phyloP scores from a whole-genome alignment of 1,140 invertebrate genomes.

The Drosophila sulfurigaster region DNA sequence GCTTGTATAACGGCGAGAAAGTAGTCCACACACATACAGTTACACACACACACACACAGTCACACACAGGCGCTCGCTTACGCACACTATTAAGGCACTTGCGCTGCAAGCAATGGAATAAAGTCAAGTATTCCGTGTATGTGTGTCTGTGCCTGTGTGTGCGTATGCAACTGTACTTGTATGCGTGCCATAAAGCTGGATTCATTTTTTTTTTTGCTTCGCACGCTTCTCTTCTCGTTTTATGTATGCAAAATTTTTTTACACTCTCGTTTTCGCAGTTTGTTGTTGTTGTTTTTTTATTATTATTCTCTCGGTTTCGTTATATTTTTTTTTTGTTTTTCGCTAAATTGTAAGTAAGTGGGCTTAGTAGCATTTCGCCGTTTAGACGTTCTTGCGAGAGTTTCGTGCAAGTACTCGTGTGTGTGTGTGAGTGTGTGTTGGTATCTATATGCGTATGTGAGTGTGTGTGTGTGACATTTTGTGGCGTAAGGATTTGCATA shows the following conservation, averaged over 20 bases:
- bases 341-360: slow-evolving; percentile 83
- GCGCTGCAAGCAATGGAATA: slow-evolving; percentile 67
- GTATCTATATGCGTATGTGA: not conserved
- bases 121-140: slow-evolving; percentile 73
- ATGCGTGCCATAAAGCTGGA: slow-evolving; percentile 80
- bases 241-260: slow-evolving; percentile 79
- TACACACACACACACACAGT: slow-evolving; percentile 30
- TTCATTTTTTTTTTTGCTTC: slow-evolving; percentile 65
- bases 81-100: slow-evolving; percentile 77
- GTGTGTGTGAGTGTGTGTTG: slow-evolving; percentile 16
- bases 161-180: slow-evolving; percentile 38
- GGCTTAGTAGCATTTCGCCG: slow-evolving; percentile 80
- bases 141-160: slow-evolving; percentile 31
- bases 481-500: slow-evolving; percentile 71
- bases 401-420: slow-evolving; percentile 5
- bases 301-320: slow-evolving; percentile 49
- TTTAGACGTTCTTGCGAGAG: slow-evolving; percentile 55
- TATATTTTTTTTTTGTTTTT: slow-evolving; percentile 55
- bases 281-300: slow-evolving; percentile 46
- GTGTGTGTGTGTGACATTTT: slow-evolving; percentile 55
- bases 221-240: slow-evolving; percentile 59
- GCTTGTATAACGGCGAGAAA: slow-evolving; percentile 67
- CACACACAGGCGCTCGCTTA: slow-evolving; percentile 38
- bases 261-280: slow-evolving; percentile 79
- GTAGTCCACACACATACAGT: slow-evolving; percentile 64